Conservation (phyloP, 2,113 vertebrate genomes). For the Mustela lutreola region DNA sequence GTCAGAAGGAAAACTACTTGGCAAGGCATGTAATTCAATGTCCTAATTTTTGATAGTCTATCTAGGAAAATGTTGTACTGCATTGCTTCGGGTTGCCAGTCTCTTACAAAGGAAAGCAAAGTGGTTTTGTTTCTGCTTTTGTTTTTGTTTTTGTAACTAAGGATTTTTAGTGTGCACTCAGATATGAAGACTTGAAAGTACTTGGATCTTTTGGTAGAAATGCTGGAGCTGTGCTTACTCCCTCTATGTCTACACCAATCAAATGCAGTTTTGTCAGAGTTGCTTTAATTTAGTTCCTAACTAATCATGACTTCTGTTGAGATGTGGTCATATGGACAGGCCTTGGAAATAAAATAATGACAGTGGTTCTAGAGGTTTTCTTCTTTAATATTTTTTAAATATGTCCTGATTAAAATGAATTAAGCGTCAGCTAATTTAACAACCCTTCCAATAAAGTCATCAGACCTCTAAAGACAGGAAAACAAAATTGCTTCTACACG, state of each 20-base stretch:
- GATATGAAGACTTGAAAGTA: constrained; percentile 67
- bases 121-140: not conserved
- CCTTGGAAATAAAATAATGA: not conserved
- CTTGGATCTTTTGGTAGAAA: constrained; percentile 43
- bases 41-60: constrained; percentile 72
- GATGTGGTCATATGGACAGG: not conserved
- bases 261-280: constrained; percentile 28
- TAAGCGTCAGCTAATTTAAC: constrained; percentile 30
- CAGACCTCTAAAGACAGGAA: not conserved
- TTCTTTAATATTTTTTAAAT: not conserved
- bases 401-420: constrained; percentile 38
- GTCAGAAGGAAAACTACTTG: constrained; percentile 68
- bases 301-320: constrained; percentile 20
- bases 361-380: not conserved
- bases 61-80: constrained; percentile 73
- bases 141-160: not conserved
- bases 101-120: constrained; percentile 61
- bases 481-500: not conserved
- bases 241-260: not conserved
- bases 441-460: not conserved
- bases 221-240: not conserved
- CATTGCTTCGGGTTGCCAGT: constrained; percentile 69
- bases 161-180: constrained; percentile 36
- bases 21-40: constrained; percentile 59
- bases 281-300: constrained; percentile 61